Conservation (phyloP, 2,797 vertebrate genomes). For the Sebastiscus tertius region DNA sequence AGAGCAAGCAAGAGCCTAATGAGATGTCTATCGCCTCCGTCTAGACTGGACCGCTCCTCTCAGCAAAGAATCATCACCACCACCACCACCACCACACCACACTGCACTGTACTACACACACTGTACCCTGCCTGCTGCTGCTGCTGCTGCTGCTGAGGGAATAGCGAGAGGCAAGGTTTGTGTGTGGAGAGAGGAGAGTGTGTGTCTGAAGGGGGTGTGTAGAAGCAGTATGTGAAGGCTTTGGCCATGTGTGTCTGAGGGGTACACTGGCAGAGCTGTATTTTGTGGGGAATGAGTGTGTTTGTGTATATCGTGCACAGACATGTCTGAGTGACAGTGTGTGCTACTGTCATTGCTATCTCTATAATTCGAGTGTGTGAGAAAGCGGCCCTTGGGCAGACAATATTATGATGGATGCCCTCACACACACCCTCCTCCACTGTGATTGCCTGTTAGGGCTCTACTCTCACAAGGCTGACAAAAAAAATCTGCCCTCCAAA, state of each 20-base stretch:
- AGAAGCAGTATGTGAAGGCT: slow-evolving; percentile 41
- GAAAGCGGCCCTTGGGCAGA: slow-evolving; percentile 75
- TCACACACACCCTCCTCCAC: slow-evolving; percentile 68
- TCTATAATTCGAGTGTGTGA: slow-evolving; percentile 76
- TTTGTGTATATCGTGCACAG: slow-evolving; percentile 57
- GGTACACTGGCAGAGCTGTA: slow-evolving; percentile 40
- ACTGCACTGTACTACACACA: slow-evolving; percentile 67
- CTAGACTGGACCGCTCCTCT: slow-evolving; percentile 78
- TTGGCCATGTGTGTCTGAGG: slow-evolving; percentile 17
- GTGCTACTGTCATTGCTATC: slow-evolving; percentile 73
- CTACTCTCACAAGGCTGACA: slow-evolving; percentile 54
- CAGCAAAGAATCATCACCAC: slow-evolving; percentile 62
- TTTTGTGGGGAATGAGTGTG: slow-evolving; percentile 40
- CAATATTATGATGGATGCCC: slow-evolving; percentile 80
- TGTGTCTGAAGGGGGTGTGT: slow-evolving; percentile 37
- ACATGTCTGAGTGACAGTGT: slow-evolving; percentile 73
- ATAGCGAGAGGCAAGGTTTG: slow-evolving; percentile 62
- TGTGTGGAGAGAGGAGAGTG: background rate
- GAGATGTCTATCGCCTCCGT: slow-evolving; percentile 85
- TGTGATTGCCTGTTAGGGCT: slow-evolving; percentile 74
- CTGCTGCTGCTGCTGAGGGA: slow-evolving; percentile 59
- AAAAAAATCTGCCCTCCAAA: slow-evolving; percentile 68
- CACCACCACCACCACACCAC: slow-evolving; percentile 46
- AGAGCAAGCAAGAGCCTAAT: slow-evolving; percentile 78
- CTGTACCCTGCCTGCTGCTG: slow-evolving; percentile 55